Conservation (phyloP, 2,113 vertebrate species). For the Steatornis caripensis region DNA sequence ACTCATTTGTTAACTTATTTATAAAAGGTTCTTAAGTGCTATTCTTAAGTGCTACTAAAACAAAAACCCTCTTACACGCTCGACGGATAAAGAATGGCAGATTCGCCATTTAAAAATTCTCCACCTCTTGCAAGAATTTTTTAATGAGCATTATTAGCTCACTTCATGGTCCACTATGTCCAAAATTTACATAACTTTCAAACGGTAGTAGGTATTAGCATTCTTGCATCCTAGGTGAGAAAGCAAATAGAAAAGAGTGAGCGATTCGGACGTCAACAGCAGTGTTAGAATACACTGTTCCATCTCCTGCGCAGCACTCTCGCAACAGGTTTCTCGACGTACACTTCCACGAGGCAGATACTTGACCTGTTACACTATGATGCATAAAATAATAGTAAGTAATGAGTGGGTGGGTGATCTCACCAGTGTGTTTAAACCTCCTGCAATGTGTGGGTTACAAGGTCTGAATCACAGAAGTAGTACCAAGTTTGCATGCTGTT, state of each 20-base stretch:
- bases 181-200: background rate
- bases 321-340: rapidly evolving
- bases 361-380: slow-evolving; percentile 48
- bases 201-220: background rate
- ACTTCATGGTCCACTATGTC: background rate
- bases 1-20: background rate
- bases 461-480: slow-evolving; percentile 43
- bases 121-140: background rate
- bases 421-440: slow-evolving; percentile 31
- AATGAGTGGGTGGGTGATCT: slow-evolving; percentile 52
- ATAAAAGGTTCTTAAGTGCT: background rate
- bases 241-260: background rate
- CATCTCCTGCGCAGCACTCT: background rate
- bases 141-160: background rate
- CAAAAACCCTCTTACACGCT: background rate
- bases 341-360: slow-evolving; percentile 10
- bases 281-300: background rate
- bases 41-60: background rate
- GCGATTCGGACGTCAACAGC: background rate
- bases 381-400: slow-evolving; percentile 28
- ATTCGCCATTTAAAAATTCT: background rate
- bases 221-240: background rate
- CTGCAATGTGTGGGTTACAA: slow-evolving; percentile 40
- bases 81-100: background rate
- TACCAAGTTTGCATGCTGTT: background rate